Base-by-base conservation (phyloP, 1,140 invertebrate genomes). In the Sweltsa coloradensis region DNA sequence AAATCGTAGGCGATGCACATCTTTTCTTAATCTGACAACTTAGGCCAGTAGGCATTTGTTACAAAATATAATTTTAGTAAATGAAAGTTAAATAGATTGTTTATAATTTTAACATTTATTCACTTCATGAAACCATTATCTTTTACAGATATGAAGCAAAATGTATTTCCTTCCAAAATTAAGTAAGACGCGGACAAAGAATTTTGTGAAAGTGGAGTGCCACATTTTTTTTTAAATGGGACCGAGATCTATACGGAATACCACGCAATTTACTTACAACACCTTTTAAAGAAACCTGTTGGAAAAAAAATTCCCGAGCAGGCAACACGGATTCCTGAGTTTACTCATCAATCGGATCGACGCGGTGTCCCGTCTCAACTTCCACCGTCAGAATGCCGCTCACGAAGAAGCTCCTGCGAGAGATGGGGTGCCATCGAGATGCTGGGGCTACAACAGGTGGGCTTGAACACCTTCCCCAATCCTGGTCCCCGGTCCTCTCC, bases 271-370 rank as follows among this genome's bases (percentile, higher is more conserved):
- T 69, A 73, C 5, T 72, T 73, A 2, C 9, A 51, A 4, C 26
- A 23, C 11, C 6, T 19, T 13, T 11, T 16, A 9, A n/a, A n/a
- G n/a, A n/a, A n/a, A n/a, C n/a, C n/a, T n/a, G 16, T 60, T 65
- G 46, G 45, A 55, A 13, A 57, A 57, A 43, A 61, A 56, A 43
- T 39, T 42, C 9, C 18, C 52, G 26, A 19, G 49, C 51, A 34
- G 48, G 29, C 4, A 47, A n/a, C n/a, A n/a, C n/a, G n/a, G 50
- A 59, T 27, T 54, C 36, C 61, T 73, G 7, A 83, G 77, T 52
- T 70, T 95, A 0, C 67, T 93, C 19, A 68, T 94, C 11, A 60
- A 93, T n/a, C 90, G 90, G 0, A 71, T 94, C 13, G 89, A 93
- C 60, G 81, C 85, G 1, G 74, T 92, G 2, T 94, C 89, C 0